phyloP scores from a whole-genome alignment of 2,113 vertebrate genomes.

The Tichodroma muraria region DNA sequence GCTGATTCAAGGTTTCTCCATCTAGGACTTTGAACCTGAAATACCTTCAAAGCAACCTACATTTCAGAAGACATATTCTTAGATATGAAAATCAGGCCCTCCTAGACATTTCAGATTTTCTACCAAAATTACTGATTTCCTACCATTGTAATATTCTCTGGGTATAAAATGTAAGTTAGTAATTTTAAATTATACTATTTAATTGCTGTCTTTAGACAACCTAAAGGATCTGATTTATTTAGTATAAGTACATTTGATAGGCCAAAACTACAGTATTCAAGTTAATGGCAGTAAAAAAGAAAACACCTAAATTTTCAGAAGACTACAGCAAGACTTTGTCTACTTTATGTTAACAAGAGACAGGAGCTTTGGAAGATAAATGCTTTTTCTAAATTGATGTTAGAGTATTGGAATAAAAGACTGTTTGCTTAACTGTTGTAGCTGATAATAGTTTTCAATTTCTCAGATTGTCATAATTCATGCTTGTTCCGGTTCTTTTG shows the following conservation, averaged over 20 bases:
- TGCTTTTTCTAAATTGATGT: neutral
- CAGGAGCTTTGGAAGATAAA: neutral
- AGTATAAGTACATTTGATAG: neutral
- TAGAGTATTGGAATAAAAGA: neutral
- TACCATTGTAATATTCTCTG: neutral
- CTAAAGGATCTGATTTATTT: neutral
- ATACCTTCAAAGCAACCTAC: neutral
- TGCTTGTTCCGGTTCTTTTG: neutral
- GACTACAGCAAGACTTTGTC: neutral
- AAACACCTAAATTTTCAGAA: neutral
- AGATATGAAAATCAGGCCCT: neutral
- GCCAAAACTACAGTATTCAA: neutral
- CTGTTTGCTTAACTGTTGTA: neutral
- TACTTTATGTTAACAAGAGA: neutral
- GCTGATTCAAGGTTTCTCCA: neutral
- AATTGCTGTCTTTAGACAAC: neutral
- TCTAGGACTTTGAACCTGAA: neutral
- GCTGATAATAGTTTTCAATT: neutral
- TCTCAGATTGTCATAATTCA: neutral
- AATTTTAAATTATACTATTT: neutral
- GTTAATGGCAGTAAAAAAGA: neutral
- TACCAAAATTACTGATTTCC: neutral
- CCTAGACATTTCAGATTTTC: neutral
- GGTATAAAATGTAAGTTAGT: neutral
- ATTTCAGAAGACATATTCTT: neutral